Conservation (phyloP, 2,888 invertebrate genomes). For the Tridacna crocea region DNA sequence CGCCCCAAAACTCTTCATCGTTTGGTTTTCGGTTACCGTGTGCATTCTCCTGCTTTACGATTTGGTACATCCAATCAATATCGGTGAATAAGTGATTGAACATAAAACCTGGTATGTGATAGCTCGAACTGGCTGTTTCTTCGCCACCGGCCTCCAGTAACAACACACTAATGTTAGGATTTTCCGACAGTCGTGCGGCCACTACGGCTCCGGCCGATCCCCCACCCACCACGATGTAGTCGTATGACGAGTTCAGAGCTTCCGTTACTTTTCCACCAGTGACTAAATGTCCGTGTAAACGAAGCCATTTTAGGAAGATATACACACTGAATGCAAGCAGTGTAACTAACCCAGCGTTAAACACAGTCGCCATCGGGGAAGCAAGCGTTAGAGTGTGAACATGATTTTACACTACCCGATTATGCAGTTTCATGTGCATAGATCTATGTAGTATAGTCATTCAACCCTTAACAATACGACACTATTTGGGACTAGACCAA, state of each 20-base stretch:
- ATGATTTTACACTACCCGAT: too few species aligned
- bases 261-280: background rate
- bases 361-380: background rate
- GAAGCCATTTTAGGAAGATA: background rate
- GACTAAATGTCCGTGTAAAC: slow-evolving; percentile 15
- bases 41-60: background rate
- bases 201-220: slow-evolving; percentile 85
- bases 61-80: slow-evolving; percentile 21
- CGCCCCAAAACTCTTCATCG: slow-evolving; percentile 9
- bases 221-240: slow-evolving; percentile 81
- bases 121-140: slow-evolving; percentile 82
- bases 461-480: too few species aligned
- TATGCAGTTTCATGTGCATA: too few species aligned
- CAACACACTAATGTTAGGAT: slow-evolving; percentile 76
- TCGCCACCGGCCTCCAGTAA: slow-evolving; percentile 84
- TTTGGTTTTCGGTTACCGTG: background rate
- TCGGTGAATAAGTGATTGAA: background rate
- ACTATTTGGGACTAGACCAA: too few species aligned
- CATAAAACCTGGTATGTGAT: slow-evolving; percentile 83
- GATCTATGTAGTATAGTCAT: too few species aligned
- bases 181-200: slow-evolving; percentile 84
- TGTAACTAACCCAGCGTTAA: background rate
- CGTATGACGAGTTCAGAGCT: slow-evolving; percentile 18
- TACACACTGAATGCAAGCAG: slow-evolving; percentile 5
- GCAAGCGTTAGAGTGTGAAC: background rate